Evolutionary conservation across 2,888 invertebrate species (phyloP).

Genomic region (Alviniconcha strummeri): DNA sequence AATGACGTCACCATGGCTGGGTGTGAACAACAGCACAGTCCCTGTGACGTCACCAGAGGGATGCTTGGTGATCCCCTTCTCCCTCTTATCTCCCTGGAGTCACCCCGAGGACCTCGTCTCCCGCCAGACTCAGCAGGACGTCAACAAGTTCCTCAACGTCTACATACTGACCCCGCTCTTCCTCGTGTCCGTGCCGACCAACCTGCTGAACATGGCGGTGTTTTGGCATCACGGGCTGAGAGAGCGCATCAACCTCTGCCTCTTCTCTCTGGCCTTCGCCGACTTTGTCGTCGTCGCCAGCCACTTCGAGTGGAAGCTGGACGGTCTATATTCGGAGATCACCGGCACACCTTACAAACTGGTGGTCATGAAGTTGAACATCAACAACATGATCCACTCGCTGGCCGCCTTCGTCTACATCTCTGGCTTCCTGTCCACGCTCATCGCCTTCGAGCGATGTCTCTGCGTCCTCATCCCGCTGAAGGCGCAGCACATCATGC

Average conservation of each 20-base stretch:
- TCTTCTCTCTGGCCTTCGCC: constrained; percentile 5
- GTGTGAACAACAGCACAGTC: no score
- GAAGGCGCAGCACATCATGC: constrained; percentile 1
- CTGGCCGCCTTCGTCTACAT: background rate
- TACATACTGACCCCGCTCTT: background rate
- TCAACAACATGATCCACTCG: background rate
- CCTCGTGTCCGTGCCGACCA: background rate
- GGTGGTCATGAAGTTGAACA: background rate
- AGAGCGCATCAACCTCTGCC: constrained; percentile 16
- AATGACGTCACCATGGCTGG: no score
- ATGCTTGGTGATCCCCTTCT: background rate
- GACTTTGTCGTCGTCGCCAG: background rate
- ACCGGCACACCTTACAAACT: background rate
- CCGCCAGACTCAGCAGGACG: background rate
- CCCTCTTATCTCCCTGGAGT: background rate
- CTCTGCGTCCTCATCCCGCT: constrained; percentile 9
- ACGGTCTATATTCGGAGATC: background rate
- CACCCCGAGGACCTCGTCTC: constrained; percentile 10
- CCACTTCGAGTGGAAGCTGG: background rate
- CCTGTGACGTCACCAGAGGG: background rate
- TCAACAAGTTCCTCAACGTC: background rate
- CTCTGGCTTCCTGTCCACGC: background rate
- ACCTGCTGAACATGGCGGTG: background rate
- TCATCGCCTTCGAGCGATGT: constrained; percentile 18
- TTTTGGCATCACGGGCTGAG: constrained; percentile 8